Base-by-base conservation (phyloP, 2,888 invertebrate genomes). In the Dryocosmus kuriphilus region DNA sequence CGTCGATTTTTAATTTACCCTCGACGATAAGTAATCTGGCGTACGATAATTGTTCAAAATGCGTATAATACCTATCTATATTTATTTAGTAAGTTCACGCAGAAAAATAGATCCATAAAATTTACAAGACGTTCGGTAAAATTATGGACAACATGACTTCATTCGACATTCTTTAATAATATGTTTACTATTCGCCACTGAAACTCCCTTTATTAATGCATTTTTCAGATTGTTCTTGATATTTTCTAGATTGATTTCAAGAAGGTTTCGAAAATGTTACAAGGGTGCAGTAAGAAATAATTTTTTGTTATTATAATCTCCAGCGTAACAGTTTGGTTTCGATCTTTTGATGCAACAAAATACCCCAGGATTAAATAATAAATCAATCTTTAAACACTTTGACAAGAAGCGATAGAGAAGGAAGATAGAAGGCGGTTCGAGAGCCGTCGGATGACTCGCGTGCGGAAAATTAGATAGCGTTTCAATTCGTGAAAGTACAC, bases 391-490 rank as follows among this genome's bases (percentile, higher is more conserved):
- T 71, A 71, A 71, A 71, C 9, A 46, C 71, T 51, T 51, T 71
- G 46, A 46, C 71, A 71, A 71, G 46, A 30, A 71, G 30, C 46
- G 71, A 71, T 71, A 46, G 51, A 51, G 30, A 71, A 9, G 32
- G 57, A 51, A 41, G 60, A 74, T 41, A 74, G 22, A 57, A 30
- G n/a, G 32, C 11, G 62, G 41, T 67, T 46, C 81, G 80, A 76
- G 80, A 74, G 78, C 85, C 84, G 83, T 84, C 84, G 86, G 85
- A 85, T 81, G 63, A 82, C 82, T 85, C 83, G 86, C 86, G 86
- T 87, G 86, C 86, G 84, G 84, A 81, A 86, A 86, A 87, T 86
- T 86, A 85, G 82, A 84, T 80, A 79, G 81, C 67, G 60, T 77
- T 78, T 83, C 80, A 79, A 86, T 83, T 84, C 83, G 81, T 79